Evolutionary conservation across 2,888 invertebrate genomes (phyloP).

Genomic region (Agrotis ipsilon): DNA sequence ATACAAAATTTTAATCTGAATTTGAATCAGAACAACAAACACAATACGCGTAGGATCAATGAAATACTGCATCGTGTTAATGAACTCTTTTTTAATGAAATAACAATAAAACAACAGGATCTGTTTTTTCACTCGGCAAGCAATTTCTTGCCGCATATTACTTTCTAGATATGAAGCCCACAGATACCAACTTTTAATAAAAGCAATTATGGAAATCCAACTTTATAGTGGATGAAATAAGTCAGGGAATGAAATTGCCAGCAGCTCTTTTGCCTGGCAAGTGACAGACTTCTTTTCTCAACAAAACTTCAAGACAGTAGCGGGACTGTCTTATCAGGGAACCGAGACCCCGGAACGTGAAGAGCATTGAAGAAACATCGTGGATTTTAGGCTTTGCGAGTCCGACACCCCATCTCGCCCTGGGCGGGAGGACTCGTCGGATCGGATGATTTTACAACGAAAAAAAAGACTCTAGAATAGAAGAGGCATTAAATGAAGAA

Average conservation of each 20-base stretch:
- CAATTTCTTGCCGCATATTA: background rate
- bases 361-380: no score
- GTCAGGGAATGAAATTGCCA: background rate
- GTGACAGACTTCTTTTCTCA: background rate
- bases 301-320: background rate
- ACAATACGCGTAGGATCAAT: background rate
- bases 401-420: no score
- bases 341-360: no score
- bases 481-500: constrained; percentile 11
- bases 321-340: no score
- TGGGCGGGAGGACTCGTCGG: no score
- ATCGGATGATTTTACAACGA: no score
- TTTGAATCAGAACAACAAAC: constrained; percentile 7
- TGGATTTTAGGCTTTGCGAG: no score
- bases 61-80: background rate
- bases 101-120: background rate
- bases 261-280: background rate
- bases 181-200: constrained; percentile 9
- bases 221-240: background rate
- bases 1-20: constrained; percentile 12
- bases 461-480: background rate
- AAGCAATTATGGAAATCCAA: background rate
- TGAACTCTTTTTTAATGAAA: background rate
- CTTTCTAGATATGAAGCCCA: background rate
- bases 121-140: background rate